Conservation (phyloP, 1,140 invertebrate genomes). For the Papilio polytes region DNA sequence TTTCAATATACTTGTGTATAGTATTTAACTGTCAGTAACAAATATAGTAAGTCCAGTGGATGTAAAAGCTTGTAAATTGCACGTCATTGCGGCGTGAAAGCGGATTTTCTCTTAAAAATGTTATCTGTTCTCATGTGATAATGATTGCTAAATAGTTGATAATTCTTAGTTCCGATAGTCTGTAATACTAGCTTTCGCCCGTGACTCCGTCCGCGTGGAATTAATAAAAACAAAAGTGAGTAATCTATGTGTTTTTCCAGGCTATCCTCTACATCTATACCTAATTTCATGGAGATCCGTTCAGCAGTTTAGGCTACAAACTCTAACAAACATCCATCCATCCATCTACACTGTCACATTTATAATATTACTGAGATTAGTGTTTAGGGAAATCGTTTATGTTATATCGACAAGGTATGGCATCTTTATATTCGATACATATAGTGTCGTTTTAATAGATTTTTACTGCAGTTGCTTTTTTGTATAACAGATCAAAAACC, state of each 20-base stretch:
- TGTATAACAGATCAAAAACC: background rate
- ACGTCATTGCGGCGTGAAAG: background rate
- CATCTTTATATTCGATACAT: background rate
- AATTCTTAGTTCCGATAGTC: background rate
- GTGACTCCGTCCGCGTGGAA: no score
- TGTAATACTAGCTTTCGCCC: background rate
- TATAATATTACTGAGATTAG: background rate
- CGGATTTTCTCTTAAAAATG: slow-evolving; percentile 1
- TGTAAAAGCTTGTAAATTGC: background rate
- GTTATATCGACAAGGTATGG: background rate
- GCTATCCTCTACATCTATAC: no score
- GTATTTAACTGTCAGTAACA: background rate
- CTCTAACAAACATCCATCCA: no score
- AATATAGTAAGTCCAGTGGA: background rate
- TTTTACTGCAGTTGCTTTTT: no score
- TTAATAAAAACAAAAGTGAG: no score
- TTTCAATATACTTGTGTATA: no score
- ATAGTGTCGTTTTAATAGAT: no score
- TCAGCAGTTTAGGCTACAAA: no score
- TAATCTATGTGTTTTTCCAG: no score
- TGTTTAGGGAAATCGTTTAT: slow-evolving; percentile 2
- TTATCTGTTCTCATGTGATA: background rate
- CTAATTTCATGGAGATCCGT: no score
- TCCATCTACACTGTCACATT: no score
- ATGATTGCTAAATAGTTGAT: slow-evolving; percentile 2